phyloP scores from a whole-genome alignment of 2,113 vertebrate genomes.

The Phoenicopterus ruber region DNA sequence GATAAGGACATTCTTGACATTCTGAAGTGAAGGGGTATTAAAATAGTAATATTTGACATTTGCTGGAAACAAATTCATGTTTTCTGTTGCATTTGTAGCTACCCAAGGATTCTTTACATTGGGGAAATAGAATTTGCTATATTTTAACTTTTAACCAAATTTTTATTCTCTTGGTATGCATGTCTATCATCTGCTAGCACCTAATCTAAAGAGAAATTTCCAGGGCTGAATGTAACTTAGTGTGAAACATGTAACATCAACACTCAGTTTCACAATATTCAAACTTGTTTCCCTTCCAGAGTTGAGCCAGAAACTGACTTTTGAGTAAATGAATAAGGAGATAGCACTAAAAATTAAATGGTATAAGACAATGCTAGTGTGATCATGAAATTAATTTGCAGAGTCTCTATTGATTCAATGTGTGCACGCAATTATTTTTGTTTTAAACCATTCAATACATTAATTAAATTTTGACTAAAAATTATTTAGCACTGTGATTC shows the following conservation, averaged over 20 bases:
- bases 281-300: background rate
- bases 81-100: background rate
- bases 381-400: background rate
- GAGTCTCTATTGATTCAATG: background rate
- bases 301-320: background rate
- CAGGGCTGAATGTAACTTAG: background rate
- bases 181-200: background rate
- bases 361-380: background rate
- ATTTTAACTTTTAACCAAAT: background rate
- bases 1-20: constrained; percentile 27
- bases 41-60: background rate
- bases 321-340: background rate
- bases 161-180: background rate
- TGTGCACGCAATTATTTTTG: background rate
- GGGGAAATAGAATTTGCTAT: background rate
- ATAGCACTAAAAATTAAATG: background rate
- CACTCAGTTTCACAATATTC: background rate
- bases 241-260: background rate
- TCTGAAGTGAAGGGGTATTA: constrained; percentile 15
- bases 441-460: background rate
- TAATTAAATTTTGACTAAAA: background rate
- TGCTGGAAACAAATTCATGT: background rate
- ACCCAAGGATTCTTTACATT: background rate
- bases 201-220: background rate
- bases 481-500: background rate